Percentiles rank a stretch among this genome's conserved stretches.
Evolutionary conservation across 92 coral and sea anemone species (phyloP).

Genomic region (Blastomussa wellsi): DNA sequence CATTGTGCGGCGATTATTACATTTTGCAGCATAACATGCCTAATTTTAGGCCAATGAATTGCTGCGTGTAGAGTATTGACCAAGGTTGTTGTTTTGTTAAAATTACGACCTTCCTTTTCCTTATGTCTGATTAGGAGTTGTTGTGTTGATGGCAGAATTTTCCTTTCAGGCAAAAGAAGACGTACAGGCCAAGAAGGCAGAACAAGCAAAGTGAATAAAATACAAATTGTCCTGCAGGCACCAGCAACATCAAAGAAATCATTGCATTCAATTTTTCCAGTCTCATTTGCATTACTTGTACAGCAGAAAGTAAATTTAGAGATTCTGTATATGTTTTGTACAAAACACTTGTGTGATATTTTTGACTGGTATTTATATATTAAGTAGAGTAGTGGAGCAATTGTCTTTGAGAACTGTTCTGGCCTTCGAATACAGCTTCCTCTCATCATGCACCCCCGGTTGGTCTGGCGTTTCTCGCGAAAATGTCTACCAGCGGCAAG

Average conservation of each 20-base stretch:
- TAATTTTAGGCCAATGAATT: too few relatives aligned
- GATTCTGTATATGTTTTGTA: conserved; percentile 3
- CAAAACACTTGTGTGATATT: not conserved
- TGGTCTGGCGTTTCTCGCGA: too few relatives aligned
- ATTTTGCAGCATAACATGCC: too few relatives aligned
- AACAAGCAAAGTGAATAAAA: conserved; percentile 66
- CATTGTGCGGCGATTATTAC: too few relatives aligned
- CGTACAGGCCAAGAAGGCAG: conserved; percentile 75
- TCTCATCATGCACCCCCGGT: too few relatives aligned
- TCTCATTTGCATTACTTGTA: conserved; percentile 22
- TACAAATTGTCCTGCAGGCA: not conserved
- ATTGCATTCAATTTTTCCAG: not conserved
- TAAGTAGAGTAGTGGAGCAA: not conserved
- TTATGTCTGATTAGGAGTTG: not conserved
- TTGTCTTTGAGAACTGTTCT: too few relatives aligned
- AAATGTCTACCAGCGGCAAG: too few relatives aligned
- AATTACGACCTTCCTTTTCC: too few relatives aligned
- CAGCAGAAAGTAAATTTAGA: conserved; percentile 8
- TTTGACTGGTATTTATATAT: not conserved
- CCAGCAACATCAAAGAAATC: not conserved
- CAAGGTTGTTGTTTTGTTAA: too few relatives aligned
- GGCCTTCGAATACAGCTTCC: too few relatives aligned
- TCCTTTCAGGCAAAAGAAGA: conserved; percentile 77
- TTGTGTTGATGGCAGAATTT: too few relatives aligned
- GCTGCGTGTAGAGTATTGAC: too few relatives aligned